These are phyloP conservation scores for Poeciliopsis turneri DNA, from an alignment of 2,797 vertebrate species.

Conservation along the genomic window DNA sequence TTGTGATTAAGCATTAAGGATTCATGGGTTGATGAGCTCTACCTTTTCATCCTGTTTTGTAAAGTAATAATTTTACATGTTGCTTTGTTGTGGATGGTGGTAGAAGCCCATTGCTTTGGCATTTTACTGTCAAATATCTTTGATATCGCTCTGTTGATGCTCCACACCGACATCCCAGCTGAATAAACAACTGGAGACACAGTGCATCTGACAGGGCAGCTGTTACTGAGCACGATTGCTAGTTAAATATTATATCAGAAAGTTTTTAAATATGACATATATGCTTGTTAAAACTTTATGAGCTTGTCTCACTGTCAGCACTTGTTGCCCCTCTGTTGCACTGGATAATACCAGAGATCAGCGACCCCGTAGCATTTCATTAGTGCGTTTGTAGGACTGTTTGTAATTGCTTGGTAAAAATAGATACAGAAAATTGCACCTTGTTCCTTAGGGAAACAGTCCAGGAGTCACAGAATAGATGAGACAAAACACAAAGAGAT, in stretches of 20 bases:
- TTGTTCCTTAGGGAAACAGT: constrained; percentile 33
- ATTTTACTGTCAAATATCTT: not conserved
- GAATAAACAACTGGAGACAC: not conserved
- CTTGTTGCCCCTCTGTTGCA: constrained; percentile 4
- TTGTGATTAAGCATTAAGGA: not conserved
- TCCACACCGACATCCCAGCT: not conserved
- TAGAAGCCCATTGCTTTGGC: not conserved
- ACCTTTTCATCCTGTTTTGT: not conserved
- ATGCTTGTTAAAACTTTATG: constrained; percentile 1
- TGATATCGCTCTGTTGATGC: not conserved
- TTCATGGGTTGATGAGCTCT: not conserved
- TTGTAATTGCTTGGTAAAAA: constrained; percentile 46
- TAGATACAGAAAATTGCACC: constrained; percentile 41
- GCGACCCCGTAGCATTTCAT: constrained; percentile 11
- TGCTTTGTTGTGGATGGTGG: not conserved
- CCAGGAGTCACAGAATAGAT: constrained; percentile 25
- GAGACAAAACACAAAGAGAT: constrained; percentile 43
- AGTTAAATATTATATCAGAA: constrained; percentile 8
- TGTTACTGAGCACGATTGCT: not conserved
- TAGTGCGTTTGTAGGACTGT: constrained; percentile 19
- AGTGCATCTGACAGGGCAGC: not conserved
- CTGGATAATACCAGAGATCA: not conserved
- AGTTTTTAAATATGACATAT: not conserved
- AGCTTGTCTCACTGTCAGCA: not conserved
- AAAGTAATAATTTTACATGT: not conserved